These are phyloP conservation scores for Merluccius polli DNA, from an alignment of 2,797 vertebrate genomes.

Conservation along the genomic window DNA sequence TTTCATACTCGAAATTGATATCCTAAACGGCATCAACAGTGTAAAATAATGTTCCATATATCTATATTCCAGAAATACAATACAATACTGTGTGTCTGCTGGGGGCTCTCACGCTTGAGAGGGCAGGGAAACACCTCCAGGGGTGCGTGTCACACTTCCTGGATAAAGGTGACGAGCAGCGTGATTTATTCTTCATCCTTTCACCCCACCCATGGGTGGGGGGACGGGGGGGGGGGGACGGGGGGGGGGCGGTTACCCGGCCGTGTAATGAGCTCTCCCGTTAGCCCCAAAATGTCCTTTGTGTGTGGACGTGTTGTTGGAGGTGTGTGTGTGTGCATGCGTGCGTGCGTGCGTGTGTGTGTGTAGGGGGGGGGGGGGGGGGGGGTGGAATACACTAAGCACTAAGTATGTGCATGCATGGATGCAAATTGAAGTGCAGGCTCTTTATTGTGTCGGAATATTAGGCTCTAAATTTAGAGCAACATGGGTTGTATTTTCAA, in stretches of 20 bases:
- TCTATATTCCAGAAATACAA: neutral
- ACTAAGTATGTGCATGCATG: slow-evolving; percentile 9
- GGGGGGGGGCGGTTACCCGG: slow-evolving; percentile 65
- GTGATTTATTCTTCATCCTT: slow-evolving; percentile 60
- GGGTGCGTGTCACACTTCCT: slow-evolving; percentile 57
- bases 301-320: slow-evolving; percentile 25
- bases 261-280: slow-evolving; percentile 68
- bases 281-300: slow-evolving; percentile 63
- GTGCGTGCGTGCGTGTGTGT: slow-evolving; percentile 39
- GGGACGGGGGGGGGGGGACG: neutral
- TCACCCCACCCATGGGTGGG: slow-evolving; percentile 24
- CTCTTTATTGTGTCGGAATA: slow-evolving; percentile 1
- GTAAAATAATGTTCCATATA: neutral
- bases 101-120: slow-evolving; percentile 52
- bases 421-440: slow-evolving; percentile 22
- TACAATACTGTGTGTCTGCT: neutral
- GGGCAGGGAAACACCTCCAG: slow-evolving; percentile 62
- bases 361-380: slow-evolving; percentile 16
- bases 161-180: slow-evolving; percentile 45
- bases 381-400: slow-evolving; percentile 25
- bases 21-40: neutral
- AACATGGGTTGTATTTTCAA: neutral
- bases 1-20: neutral
- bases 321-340: slow-evolving; percentile 23
- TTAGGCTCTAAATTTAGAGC: slow-evolving; percentile 2